phyloP scores from a whole-genome alignment of 2,888 invertebrate genomes.

The Eupithecia subumbrata region DNA sequence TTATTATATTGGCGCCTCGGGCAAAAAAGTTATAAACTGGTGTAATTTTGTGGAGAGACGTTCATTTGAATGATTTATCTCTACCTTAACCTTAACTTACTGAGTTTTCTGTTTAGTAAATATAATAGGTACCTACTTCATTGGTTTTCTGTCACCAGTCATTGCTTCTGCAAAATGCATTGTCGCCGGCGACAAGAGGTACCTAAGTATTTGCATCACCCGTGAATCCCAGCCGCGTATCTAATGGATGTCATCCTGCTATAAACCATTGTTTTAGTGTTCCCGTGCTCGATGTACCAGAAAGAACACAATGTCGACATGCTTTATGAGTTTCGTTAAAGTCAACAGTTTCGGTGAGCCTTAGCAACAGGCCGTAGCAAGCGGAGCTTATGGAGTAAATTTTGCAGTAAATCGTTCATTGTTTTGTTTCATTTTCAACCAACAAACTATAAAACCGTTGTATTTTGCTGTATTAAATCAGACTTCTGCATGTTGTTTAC shows the following conservation, averaged over 20 bases:
- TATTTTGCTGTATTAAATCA: constrained; percentile 9
- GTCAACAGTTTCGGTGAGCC: constrained; percentile 34
- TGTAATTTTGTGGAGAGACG: too few relatives aligned
- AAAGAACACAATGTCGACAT: constrained; percentile 58
- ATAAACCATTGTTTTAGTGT: constrained; percentile 59
- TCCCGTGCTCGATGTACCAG: constrained; percentile 58
- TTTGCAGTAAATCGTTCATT: background rate
- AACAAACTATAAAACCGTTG: background rate
- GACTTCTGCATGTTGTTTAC: constrained; percentile 14
- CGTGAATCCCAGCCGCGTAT: constrained; percentile 53
- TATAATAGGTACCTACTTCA: background rate
- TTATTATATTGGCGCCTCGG: too few relatives aligned
- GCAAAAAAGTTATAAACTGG: too few relatives aligned
- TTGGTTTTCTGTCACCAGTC: background rate
- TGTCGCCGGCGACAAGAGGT: constrained; percentile 7
- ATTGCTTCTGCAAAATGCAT: constrained; percentile 2
- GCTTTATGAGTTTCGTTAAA: constrained; percentile 46
- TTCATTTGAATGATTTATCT: too few relatives aligned
- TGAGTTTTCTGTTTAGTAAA: too few relatives aligned
- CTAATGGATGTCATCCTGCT: constrained; percentile 60
- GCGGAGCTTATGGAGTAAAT: background rate
- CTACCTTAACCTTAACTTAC: too few relatives aligned
- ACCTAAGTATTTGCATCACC: constrained; percentile 24
- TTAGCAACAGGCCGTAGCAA: background rate
- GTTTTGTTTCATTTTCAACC: background rate